These are phyloP conservation scores for Lapara coniferarum DNA, from an alignment of 2,888 invertebrate genomes.

Conservation along the genomic window DNA sequence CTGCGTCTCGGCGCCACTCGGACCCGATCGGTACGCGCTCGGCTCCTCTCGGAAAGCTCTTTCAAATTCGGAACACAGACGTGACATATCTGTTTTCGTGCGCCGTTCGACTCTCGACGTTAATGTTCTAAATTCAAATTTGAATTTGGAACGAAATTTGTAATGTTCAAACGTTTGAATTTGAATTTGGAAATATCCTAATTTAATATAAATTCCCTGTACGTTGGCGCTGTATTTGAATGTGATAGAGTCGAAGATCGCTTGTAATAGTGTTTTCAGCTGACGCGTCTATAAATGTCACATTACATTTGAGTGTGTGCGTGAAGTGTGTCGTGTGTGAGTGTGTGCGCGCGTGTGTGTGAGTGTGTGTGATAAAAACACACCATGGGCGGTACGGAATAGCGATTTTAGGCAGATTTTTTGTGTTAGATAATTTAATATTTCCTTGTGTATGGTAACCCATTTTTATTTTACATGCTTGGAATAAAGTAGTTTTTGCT, in stretches of 20 bases:
- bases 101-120: constrained; percentile 43
- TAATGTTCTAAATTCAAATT: constrained; percentile 39
- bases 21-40: constrained; percentile 81
- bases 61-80: constrained; percentile 74
- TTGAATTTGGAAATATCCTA: constrained; percentile 79
- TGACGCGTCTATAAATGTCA: constrained; percentile 78
- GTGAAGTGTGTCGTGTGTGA: constrained; percentile 38
- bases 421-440: constrained; percentile 50
- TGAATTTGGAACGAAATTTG: constrained; percentile 38
- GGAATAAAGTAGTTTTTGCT: constrained; percentile 12
- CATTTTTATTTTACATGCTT: constrained; percentile 28
- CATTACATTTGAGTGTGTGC: constrained; percentile 56
- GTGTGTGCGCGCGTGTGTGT: constrained; percentile 48
- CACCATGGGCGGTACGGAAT: constrained; percentile 65
- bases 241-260: constrained; percentile 49
- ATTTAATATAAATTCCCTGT: constrained; percentile 57
- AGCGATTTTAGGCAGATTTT: constrained; percentile 67
- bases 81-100: constrained; percentile 68
- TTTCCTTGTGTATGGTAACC: constrained; percentile 42
- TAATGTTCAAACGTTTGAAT: constrained; percentile 65
- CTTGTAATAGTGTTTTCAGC: constrained; percentile 63
- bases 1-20: constrained; percentile 78
- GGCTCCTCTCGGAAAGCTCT: constrained; percentile 75
- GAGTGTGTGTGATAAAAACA: constrained; percentile 71
- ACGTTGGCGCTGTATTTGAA: constrained; percentile 36